Evolutionary conservation across 2,888 invertebrate species (phyloP).

Genomic region (Neocrepidodera transversa): DNA sequence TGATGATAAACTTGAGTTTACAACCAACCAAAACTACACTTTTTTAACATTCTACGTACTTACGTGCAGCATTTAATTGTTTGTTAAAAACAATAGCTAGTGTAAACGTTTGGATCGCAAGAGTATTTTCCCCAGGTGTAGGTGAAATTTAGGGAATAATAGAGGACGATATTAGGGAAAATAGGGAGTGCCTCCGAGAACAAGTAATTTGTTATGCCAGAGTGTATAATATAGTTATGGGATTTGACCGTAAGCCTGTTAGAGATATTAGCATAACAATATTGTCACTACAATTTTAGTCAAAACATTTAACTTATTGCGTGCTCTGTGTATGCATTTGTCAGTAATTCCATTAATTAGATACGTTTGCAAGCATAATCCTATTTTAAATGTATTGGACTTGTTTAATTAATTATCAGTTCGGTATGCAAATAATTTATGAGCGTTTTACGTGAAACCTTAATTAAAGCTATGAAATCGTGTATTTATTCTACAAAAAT

Average conservation of each 20-base stretch:
- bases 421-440: slow-evolving; percentile 45
- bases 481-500: slow-evolving; percentile 14
- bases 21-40: too few relatives aligned
- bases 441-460: slow-evolving; percentile 42
- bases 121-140: too few relatives aligned
- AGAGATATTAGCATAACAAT: slow-evolving; percentile 3
- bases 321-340: slow-evolving; percentile 19
- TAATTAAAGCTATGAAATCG: slow-evolving; percentile 34
- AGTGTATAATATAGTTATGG: too few relatives aligned
- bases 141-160: too few relatives aligned
- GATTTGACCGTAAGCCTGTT: not conserved
- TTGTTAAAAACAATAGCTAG: too few relatives aligned
- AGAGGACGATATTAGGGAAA: too few relatives aligned
- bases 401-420: slow-evolving; percentile 45
- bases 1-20: too few relatives aligned
- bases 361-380: slow-evolving; percentile 43
- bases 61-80: too few relatives aligned
- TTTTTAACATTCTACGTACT: too few relatives aligned
- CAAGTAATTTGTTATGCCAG: too few relatives aligned
- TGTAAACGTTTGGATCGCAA: too few relatives aligned
- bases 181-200: too few relatives aligned
- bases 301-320: slow-evolving; percentile 19
- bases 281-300: slow-evolving; percentile 12
- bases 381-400: slow-evolving; percentile 44
- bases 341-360: slow-evolving; percentile 41